Conservation (phyloP, 2,888 invertebrate species). For the Lithosia quadra region DNA sequence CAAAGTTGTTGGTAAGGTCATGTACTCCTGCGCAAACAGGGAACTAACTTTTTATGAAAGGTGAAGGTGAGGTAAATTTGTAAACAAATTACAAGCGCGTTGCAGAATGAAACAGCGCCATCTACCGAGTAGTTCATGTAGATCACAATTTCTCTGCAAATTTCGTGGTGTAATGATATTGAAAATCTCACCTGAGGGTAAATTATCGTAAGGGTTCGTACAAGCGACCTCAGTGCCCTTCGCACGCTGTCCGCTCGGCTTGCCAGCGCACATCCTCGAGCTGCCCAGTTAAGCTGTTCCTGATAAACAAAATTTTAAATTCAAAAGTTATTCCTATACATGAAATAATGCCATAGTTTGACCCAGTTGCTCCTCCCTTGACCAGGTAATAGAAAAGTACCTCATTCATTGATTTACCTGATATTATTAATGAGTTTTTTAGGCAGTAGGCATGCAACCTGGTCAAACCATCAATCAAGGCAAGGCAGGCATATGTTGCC, state of each 20-base stretch:
- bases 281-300: constrained; percentile 84
- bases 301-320: constrained; percentile 38
- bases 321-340: background rate
- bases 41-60: background rate
- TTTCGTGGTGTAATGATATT: background rate
- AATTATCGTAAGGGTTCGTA: constrained; percentile 69
- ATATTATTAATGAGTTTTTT: too few species aligned
- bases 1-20: too few species aligned
- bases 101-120: background rate
- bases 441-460: too few species aligned
- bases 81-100: background rate
- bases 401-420: too few species aligned
- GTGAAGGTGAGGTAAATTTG: background rate
- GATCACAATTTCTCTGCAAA: background rate
- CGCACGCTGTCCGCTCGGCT: constrained; percentile 81
- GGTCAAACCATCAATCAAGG: too few species aligned
- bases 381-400: too few species aligned
- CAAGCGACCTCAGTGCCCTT: constrained; percentile 72
- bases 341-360: too few species aligned
- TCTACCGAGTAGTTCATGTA: background rate
- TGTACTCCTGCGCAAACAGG: background rate
- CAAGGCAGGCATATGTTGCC: too few species aligned
- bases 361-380: too few species aligned
- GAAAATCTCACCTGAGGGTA: constrained; percentile 69
- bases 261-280: constrained; percentile 76